Conservation (phyloP, 2,797 vertebrate species). For the Sebastes steindachneri region DNA sequence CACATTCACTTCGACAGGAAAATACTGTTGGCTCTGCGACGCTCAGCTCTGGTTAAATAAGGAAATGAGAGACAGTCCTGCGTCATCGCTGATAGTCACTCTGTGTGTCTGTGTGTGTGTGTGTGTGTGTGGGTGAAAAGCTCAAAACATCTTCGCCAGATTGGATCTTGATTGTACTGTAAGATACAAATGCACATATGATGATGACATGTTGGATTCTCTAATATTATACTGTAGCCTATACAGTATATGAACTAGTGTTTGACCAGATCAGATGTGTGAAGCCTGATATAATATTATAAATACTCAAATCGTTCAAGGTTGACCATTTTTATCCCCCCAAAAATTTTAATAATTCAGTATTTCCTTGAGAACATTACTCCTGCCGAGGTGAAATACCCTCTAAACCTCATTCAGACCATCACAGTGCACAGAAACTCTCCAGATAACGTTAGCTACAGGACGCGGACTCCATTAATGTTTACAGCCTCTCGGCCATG, state of each 20-base stretch:
- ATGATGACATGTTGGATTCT: background rate
- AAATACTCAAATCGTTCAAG: background rate
- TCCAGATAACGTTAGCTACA: too few relatives aligned
- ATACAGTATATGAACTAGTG: too few relatives aligned
- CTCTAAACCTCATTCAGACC: background rate
- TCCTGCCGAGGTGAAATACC: background rate
- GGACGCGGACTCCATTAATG: too few relatives aligned
- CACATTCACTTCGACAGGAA: constrained; percentile 43
- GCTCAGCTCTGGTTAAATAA: constrained; percentile 43
- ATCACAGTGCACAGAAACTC: background rate
- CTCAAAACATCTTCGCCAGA: constrained; percentile 11
- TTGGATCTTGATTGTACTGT: background rate
- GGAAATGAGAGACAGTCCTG: constrained; percentile 51
- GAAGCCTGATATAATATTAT: background rate
- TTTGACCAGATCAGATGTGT: background rate
- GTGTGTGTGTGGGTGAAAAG: background rate
- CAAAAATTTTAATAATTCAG: background rate
- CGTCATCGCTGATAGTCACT: constrained; percentile 20
- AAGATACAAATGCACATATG: background rate
- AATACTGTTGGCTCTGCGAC: constrained; percentile 22
- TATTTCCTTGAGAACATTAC: background rate
- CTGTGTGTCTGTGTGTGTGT: background rate
- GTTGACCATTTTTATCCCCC: background rate
- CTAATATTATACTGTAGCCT: background rate
- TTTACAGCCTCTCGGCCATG: too few relatives aligned